phyloP scores from a whole-genome alignment of 2,797 vertebrate species.

The Anas bernieri region DNA sequence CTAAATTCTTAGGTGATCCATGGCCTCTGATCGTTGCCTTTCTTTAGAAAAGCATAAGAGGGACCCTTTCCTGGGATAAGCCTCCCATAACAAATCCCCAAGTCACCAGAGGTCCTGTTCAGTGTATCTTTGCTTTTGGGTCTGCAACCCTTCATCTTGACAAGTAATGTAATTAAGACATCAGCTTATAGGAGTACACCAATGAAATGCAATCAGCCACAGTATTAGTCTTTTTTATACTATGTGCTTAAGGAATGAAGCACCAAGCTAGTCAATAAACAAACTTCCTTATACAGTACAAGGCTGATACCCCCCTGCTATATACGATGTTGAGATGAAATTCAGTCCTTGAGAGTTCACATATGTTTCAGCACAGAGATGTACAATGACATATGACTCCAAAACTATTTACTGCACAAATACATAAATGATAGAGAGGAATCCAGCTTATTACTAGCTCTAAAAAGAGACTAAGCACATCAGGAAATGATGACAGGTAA shows the following conservation, averaged over 20 bases:
- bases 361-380: background rate
- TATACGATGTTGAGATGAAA: background rate
- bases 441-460: background rate
- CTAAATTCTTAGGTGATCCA: background rate
- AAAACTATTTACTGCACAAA: background rate
- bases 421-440: background rate
- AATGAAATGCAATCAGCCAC: background rate
- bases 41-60: background rate
- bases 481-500: background rate
- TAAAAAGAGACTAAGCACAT: background rate
- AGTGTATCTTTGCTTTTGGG: background rate
- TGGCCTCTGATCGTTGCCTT: background rate
- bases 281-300: background rate
- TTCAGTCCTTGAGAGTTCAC: background rate
- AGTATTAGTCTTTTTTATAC: background rate
- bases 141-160: background rate
- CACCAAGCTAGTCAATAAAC: background rate
- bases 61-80: background rate
- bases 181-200: background rate
- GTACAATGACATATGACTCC: background rate
- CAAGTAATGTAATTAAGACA: background rate
- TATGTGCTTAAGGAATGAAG: background rate
- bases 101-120: background rate
- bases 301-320: background rate
- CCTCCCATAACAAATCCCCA: background rate